These are phyloP conservation scores for Poicephalus meyeri DNA, from an alignment of 2,113 vertebrate species.

Conservation along the genomic window DNA sequence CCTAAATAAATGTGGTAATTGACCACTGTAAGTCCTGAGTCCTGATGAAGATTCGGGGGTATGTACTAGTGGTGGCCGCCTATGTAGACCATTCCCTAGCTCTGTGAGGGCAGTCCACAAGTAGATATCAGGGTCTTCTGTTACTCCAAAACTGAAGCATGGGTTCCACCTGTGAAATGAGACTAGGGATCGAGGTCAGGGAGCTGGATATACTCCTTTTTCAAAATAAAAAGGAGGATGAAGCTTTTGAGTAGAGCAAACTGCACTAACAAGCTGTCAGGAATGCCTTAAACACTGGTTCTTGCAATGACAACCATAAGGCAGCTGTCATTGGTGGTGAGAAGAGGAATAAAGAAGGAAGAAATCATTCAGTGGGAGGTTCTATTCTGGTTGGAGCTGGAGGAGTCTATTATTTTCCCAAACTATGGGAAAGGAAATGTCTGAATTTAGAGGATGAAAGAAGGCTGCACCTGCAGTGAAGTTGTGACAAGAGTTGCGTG, in stretches of 20 bases:
- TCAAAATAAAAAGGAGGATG: neutral
- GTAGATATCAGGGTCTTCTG: neutral
- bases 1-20: neutral
- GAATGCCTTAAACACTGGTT: neutral
- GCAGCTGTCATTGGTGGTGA: neutral
- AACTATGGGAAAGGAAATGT: slow-evolving; percentile 25
- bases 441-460: neutral
- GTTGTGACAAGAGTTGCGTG: neutral
- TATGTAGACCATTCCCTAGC: neutral
- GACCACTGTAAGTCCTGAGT: neutral
- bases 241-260: neutral
- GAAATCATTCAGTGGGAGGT: neutral
- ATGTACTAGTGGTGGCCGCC: neutral
- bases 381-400: neutral
- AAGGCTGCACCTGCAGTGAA: neutral
- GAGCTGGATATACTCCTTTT: neutral
- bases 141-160: neutral
- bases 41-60: neutral
- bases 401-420: neutral
- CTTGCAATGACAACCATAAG: neutral
- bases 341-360: neutral
- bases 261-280: neutral
- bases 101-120: neutral
- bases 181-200: neutral
- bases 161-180: neutral